These are phyloP conservation scores for Maniola jurtina DNA, from an alignment of 1,140 invertebrate species.

Conservation along the genomic window DNA sequence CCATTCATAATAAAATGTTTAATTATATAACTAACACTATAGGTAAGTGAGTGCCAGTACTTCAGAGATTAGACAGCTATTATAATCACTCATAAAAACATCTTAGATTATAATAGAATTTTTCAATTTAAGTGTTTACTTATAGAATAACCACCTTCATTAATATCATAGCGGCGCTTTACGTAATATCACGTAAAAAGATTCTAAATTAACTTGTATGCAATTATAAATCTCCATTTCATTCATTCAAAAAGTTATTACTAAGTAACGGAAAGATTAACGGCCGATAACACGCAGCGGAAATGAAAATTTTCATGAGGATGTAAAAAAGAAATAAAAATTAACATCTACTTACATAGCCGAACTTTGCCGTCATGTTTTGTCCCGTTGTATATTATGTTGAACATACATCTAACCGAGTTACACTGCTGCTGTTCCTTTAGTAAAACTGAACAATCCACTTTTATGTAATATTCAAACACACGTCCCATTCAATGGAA, in stretches of 20 bases:
- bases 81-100: slow-evolving; percentile 7
- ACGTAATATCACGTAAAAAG: slow-evolving; percentile 3
- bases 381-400: slow-evolving; percentile 77
- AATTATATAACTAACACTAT: slow-evolving; percentile 4
- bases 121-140: slow-evolving; percentile 36
- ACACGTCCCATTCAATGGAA: slow-evolving; percentile 62
- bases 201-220: slow-evolving; percentile 19
- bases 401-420: slow-evolving; percentile 76
- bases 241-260: slow-evolving; percentile 36
- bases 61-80: slow-evolving; percentile 25
- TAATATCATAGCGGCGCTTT: neutral
- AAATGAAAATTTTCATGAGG: slow-evolving; percentile 32
- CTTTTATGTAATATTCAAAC: slow-evolving; percentile 75
- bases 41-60: slow-evolving; percentile 21
- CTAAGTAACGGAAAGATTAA: slow-evolving; percentile 16
- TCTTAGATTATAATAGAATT: slow-evolving; percentile 7
- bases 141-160: slow-evolving; percentile 13
- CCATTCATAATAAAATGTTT: slow-evolving; percentile 17
- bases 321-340: slow-evolving; percentile 33
- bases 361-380: slow-evolving; percentile 80
- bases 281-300: slow-evolving; percentile 33
- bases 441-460: slow-evolving; percentile 72
- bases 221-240: slow-evolving; percentile 31
- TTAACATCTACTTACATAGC: slow-evolving; percentile 72
- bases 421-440: slow-evolving; percentile 66